Evolutionary conservation across 2,797 vertebrate species (phyloP), one percentile per base, ranked within the genome.

Genomic region (Gadopsis marmoratus): DNA sequence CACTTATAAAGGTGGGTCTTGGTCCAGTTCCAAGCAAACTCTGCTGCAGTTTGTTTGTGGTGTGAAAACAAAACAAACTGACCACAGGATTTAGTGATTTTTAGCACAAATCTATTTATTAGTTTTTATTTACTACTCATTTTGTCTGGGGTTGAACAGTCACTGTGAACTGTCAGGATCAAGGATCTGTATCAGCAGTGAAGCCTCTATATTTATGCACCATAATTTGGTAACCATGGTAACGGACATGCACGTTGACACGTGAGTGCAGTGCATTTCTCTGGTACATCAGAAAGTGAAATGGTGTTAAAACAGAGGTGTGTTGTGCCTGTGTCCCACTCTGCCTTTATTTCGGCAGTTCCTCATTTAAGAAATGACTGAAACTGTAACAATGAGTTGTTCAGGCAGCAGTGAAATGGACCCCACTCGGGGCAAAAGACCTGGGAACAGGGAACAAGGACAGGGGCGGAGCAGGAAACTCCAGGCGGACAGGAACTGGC

Each of bases 201-300:
- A 10, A 35, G 50, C 53, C 39, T 69, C 51, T 54, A 59, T 3
- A 2, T 12, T 72, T 58, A 47, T 71, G 17, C 19, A n/a, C 8
- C 35, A 68, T 54, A 21, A 68, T 76, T 79, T 55, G 6, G 62
- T 76, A 63, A 64, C 72, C 33, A 72, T 43, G 56, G 67, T 59
- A 68, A 75, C 45, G 37, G 17, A 45, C 47, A 51, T 45, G 47
- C 11, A 58, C 12, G 35, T 72, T 7, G 60, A 48, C 43, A 51
- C 1, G 2, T 58, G 29, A 47, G 59, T 29, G 9, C 45, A 60
- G 59, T 23, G 26, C 8, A 45, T 39, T 65, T 72, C 43, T 63
- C 7, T 35, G 21, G 11, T 23, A 51, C 35, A 58, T 53, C 33
- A 58, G 26, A 33, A 12, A 33, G 37, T 23, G 35, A 45, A 45